These are phyloP conservation scores for Anagyrus pseudococci DNA, from an alignment of 2,888 invertebrate genomes.

Conservation along the genomic window DNA sequence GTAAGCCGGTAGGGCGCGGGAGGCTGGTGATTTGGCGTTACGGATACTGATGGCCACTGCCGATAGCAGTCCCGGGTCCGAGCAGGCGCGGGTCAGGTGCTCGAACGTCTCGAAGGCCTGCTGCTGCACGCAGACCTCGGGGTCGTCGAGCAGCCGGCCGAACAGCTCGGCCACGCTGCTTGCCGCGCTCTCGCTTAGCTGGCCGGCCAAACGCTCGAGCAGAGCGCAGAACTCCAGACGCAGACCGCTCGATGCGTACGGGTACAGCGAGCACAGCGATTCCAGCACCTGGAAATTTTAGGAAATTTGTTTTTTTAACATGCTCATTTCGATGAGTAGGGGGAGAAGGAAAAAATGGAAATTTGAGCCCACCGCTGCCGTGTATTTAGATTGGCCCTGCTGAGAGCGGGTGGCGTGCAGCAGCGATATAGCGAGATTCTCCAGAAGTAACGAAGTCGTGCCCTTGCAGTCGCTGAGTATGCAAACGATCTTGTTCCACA, in stretches of 20 bases:
- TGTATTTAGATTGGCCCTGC: conserved; percentile 16
- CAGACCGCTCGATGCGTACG: conserved; percentile 37
- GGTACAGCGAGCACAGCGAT: conserved; percentile 38
- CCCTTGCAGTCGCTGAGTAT: conserved; percentile 46
- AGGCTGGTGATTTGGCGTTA: conserved; percentile 42
- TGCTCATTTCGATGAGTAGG: background rate
- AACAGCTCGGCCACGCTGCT: conserved; percentile 46
- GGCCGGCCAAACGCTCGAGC: conserved; percentile 40
- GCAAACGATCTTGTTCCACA: conserved; percentile 47
- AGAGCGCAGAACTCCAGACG: conserved; percentile 45
- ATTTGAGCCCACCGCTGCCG: conserved; percentile 22
- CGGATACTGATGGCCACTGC: conserved; percentile 45
- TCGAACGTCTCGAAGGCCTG: conserved; percentile 55
- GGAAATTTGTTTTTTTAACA: background rate
- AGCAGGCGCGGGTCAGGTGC: conserved; percentile 45
- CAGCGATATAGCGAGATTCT: conserved; percentile 44
- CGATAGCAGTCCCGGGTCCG: conserved; percentile 48
- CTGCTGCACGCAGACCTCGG: conserved; percentile 49
- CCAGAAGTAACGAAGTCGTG: conserved; percentile 42
- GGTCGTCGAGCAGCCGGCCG: conserved; percentile 47
- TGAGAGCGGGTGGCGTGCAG: conserved; percentile 40
- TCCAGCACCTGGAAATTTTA: conserved; percentile 43
- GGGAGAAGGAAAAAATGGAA: background rate
- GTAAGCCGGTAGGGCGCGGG: conserved; percentile 48
- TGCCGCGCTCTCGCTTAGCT: conserved; percentile 21